These are phyloP conservation scores for Ctenochaetus hawaiiensis DNA, from an alignment of 2,797 vertebrate species.

Conservation along the genomic window DNA sequence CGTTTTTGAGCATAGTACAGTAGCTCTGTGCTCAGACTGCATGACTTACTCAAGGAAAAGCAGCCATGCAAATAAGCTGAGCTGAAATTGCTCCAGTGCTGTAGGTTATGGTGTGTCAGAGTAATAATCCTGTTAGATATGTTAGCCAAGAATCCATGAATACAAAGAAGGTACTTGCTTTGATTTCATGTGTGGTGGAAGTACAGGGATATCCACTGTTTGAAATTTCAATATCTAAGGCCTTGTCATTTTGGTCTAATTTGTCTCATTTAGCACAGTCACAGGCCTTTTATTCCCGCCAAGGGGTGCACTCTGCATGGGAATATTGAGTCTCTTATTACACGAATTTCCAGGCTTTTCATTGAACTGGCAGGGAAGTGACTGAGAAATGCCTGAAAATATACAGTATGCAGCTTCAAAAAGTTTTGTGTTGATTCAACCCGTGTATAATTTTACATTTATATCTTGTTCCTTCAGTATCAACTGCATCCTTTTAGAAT, in stretches of 20 bases:
- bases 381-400: constrained; percentile 33
- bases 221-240: constrained; percentile 65
- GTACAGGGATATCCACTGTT: constrained; percentile 51
- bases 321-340: constrained; percentile 64
- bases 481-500: constrained; percentile 1
- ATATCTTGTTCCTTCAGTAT: constrained; percentile 26
- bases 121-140: constrained; percentile 75
- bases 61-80: constrained; percentile 53
- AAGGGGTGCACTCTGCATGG: constrained; percentile 36
- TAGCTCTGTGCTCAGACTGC: constrained; percentile 25
- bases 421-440: constrained; percentile 18
- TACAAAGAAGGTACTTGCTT: constrained; percentile 71
- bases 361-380: constrained; percentile 36
- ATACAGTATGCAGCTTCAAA: constrained; percentile 14
- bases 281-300: constrained; percentile 50
- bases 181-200: constrained; percentile 66
- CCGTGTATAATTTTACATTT: constrained; percentile 32
- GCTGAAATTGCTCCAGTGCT: constrained; percentile 55
- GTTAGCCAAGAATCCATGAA: constrained; percentile 72
- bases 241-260: constrained; percentile 71
- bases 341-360: constrained; percentile 54
- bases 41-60: constrained; percentile 56
- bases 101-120: constrained; percentile 64
- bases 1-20: constrained; percentile 12
- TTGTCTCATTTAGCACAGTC: constrained; percentile 63